A percentile compares a stretch with the other conserved stretches of the same genome.
Conservation (phyloP, 2,888 invertebrate species). For the Muscina levida region DNA sequence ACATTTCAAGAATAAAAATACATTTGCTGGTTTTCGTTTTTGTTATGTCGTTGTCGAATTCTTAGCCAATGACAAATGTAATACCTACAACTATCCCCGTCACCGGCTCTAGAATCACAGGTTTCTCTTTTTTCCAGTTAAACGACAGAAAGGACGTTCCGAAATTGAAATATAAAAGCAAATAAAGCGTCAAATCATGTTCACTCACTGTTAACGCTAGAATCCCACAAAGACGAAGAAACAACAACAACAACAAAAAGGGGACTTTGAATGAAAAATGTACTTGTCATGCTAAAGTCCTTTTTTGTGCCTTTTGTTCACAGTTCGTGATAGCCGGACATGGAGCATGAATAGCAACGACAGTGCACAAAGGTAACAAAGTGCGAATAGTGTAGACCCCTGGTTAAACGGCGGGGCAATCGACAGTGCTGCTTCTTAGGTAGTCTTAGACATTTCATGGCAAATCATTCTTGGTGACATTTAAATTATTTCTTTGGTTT, state of each 20-base stretch:
- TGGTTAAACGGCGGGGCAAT: not conserved
- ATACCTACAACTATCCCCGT: too few relatives aligned
- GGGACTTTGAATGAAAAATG: slow-evolving; percentile 39
- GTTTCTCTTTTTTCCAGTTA: not conserved
- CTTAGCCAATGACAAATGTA: too few relatives aligned
- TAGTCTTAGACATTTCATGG: slow-evolving; percentile 35
- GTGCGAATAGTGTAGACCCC: not conserved
- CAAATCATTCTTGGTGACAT: slow-evolving; percentile 52
- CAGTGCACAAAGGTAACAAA: slow-evolving; percentile 6
- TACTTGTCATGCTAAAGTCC: slow-evolving; percentile 52
- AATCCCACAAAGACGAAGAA: not conserved
- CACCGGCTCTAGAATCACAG: too few relatives aligned
- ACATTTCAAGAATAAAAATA: too few relatives aligned
- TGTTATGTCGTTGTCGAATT: too few relatives aligned
- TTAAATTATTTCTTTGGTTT: slow-evolving; percentile 42
- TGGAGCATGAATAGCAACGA: slow-evolving; percentile 7
- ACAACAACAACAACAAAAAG: not conserved
- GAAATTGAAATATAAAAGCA: slow-evolving; percentile 31
- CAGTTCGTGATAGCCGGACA: slow-evolving; percentile 37
- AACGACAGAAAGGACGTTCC: not conserved
- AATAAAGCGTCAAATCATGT: slow-evolving; percentile 50
- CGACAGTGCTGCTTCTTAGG: not conserved
- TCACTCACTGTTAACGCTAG: not conserved
- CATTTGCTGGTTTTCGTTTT: too few relatives aligned
- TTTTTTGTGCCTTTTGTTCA: slow-evolving; percentile 39